Evolutionary conservation across 1,140 invertebrate genomes (phyloP), one percentile per base, ranked within the genome.

Genomic region (Vanessa atalanta): DNA sequence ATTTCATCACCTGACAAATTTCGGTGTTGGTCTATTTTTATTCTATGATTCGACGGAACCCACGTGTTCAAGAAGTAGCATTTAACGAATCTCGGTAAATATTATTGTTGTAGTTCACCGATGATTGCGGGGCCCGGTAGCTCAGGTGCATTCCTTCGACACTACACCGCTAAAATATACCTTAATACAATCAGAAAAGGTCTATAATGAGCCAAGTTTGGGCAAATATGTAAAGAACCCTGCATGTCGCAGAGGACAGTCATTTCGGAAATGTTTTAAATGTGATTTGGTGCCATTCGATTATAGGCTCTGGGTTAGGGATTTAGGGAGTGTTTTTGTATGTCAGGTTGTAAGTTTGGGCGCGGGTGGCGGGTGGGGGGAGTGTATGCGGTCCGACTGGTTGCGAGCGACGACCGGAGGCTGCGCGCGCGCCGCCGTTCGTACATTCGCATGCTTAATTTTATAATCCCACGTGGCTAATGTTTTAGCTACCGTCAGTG

Each of bases 401-500:
- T 92, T 92, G 87, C 90, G 90, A 91, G 79, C 90, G 90, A 87
- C 89, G 90, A 92, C 88, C 90, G 90, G 86, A 89, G 90, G 84
- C 89, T 86, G 89, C 88, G 89, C 90, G 85, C 88, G 85, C 88
- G 88, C 87, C 80, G 80, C 68, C 78, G 66, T 63, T 67, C 60
- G 87, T 87, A 88, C 88, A 86, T 70, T 88, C 88, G 82, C 80
- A 83, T 69, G 77, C 79, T 80, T 73, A 82, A 85, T 79, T 82
- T 76, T 79, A 78, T 75, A 79, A 82, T 72, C 70, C 83, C 87
- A 90, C 87, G 87, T 88, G 87, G 79, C 77, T 76, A 75, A 71
- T 75, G 69, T 61, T 61, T 75, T 66, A 66, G 73, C 65, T 69
- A 69, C 72, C 66, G 72, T 65, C 4, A 26, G 48, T 65, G 61